These are phyloP conservation scores for Sminthopsis crassicaudata DNA, from an alignment of 2,113 vertebrate species.

Conservation along the genomic window DNA sequence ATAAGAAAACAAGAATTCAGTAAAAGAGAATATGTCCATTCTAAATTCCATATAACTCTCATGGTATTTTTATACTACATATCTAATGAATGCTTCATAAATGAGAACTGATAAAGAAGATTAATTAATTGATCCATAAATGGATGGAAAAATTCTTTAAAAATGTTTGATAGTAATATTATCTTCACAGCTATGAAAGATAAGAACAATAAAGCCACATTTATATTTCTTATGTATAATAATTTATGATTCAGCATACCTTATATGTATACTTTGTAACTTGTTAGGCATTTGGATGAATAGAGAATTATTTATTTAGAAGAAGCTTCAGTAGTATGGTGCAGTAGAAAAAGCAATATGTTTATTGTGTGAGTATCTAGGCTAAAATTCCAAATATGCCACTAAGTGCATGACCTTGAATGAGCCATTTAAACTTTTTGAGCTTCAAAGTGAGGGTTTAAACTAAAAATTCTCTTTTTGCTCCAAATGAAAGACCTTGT, in stretches of 20 bases:
- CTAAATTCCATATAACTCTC: neutral
- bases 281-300: neutral
- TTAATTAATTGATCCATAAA: neutral
- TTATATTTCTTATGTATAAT: neutral
- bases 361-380: neutral
- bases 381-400: no score
- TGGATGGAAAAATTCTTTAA: neutral
- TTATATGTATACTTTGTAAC: neutral
- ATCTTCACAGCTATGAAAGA: neutral
- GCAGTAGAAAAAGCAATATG: no score
- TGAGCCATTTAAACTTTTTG: neutral
- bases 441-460: neutral
- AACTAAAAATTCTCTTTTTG: neutral
- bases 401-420: neutral
- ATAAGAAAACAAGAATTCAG: neutral
- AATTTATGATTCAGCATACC: neutral
- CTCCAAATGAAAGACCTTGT: neutral
- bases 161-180: neutral
- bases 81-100: neutral
- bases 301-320: no score
- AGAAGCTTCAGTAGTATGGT: no score
- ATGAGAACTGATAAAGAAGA: neutral
- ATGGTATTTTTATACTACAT: accelerated
- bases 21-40: neutral
- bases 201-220: neutral